phyloP scores from a whole-genome alignment of 2,888 invertebrate species.

The Aporophyla nigra region DNA sequence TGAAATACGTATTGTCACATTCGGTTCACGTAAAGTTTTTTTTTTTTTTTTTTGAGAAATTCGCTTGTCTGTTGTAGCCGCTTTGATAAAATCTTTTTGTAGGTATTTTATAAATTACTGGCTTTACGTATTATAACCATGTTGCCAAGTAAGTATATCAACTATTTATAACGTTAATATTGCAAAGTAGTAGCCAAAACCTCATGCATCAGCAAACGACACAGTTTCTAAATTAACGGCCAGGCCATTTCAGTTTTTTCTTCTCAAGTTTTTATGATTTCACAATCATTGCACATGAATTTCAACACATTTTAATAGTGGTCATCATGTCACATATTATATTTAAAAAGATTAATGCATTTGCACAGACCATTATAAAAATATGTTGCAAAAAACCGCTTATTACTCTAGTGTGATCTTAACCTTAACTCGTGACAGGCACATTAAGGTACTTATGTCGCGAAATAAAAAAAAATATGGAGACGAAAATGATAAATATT shows the following conservation, averaged over 20 bases:
- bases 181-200: not conserved
- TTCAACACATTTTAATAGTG: constrained; percentile 36
- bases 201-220: not conserved
- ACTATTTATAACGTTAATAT: not conserved
- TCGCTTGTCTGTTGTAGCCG: not conserved
- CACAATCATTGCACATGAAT: constrained; percentile 26
- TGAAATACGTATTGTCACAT: constrained; percentile 6
- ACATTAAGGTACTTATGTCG: constrained; percentile 29
- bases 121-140: not conserved
- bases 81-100: not conserved
- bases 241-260: not conserved
- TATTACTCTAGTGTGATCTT: constrained; percentile 28
- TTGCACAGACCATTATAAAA: not conserved
- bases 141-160: no score
- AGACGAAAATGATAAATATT: constrained; percentile 31
- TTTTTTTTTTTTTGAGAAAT: not conserved
- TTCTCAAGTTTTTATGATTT: constrained; percentile 13
- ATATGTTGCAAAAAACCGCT: constrained; percentile 41
- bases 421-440: constrained; percentile 47
- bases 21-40: no score
- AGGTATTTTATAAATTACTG: not conserved
- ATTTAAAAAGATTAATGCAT: constrained; percentile 5
- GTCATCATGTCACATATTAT: constrained; percentile 29
- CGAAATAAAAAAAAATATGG: constrained; percentile 38
- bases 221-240: constrained; percentile 12